phyloP scores from a whole-genome alignment of 2,888 invertebrate genomes.

The Drosophila subquinaria region DNA sequence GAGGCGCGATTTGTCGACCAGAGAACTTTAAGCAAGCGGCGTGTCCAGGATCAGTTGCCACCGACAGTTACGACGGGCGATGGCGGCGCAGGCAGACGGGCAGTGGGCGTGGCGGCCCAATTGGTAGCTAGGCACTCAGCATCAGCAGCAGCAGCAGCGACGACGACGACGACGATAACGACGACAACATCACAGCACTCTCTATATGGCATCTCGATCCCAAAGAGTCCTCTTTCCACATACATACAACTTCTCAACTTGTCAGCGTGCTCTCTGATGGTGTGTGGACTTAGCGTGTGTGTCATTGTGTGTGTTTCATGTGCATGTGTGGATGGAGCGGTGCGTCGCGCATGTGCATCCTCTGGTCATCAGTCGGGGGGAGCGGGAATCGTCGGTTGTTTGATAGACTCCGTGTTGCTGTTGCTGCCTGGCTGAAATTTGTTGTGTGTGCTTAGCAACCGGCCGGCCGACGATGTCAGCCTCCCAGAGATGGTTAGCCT shows the following conservation, averaged over 20 bases:
- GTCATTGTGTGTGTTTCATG: slow-evolving; percentile 26
- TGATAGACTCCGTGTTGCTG: slow-evolving; percentile 42
- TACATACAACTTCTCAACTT: slow-evolving; percentile 20
- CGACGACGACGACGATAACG: slow-evolving; percentile 24
- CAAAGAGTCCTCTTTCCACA: slow-evolving; percentile 18
- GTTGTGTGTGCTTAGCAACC: slow-evolving; percentile 65
- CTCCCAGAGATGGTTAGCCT: slow-evolving; percentile 52
- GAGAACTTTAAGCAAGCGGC: slow-evolving; percentile 66
- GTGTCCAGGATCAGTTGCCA: slow-evolving; percentile 74
- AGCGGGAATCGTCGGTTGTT: neutral
- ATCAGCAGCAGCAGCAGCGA: slow-evolving; percentile 63
- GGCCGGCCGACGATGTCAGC: slow-evolving; percentile 65
- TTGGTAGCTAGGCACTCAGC: slow-evolving; percentile 76
- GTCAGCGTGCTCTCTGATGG: slow-evolving; percentile 41
- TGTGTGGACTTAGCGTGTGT: slow-evolving; percentile 17
- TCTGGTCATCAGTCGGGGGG: neutral
- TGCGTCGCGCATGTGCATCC: slow-evolving; percentile 54
- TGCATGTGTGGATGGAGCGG: slow-evolving; percentile 23
- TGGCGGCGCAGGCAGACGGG: slow-evolving; percentile 70
- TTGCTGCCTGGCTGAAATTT: slow-evolving; percentile 61
- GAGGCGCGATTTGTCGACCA: slow-evolving; percentile 54
- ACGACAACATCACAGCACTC: slow-evolving; percentile 25
- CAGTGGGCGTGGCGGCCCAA: slow-evolving; percentile 61
- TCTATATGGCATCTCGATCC: slow-evolving; percentile 2
- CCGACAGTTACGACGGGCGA: slow-evolving; percentile 60